Evolutionary conservation across 1,140 invertebrate species (phyloP), one percentile per base, ranked within the genome.

Genomic region (Paramacrobiotus metropolitanus): DNA sequence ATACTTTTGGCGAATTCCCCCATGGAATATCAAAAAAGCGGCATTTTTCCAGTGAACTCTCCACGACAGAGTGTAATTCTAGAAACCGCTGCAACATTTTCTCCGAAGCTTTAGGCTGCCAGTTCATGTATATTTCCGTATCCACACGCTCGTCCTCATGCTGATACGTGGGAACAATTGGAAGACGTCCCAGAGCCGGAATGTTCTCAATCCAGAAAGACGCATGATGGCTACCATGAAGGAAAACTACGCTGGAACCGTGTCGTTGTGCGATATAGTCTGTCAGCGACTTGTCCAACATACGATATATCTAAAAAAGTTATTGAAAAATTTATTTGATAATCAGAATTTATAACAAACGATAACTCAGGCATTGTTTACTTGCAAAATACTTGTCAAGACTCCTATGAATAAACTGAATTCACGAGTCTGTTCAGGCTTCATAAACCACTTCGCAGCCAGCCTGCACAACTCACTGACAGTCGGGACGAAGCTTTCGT

Each of bases 1-100:
- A 4, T 40, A 73, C 48, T 24, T 55, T 55, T 24, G 69, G 69
- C 18, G 69, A 64, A 66, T 77, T 77, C 9, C 76, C 77, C 48
- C 77, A 70, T 0, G 92, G 92, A 31, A 92, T 79, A 70, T 93
- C 84, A 65, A 93, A 88, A 69, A 92, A 96, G 29, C 88, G 69
- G 73, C 86, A 85, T 69, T 94, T 90, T 68, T 93, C 85, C n/a
- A 84, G 75, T 70, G 85, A 83, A 15, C 85, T 74, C 62, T 85
- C 76, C 2, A 88, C 68, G 1, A 83, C 78, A 60, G 78, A 76
- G 62, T 3, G 4, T 34, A 63, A n/a, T 3, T 40, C 28, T 24
- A 63, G 30, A 21, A n/a, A 63, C 20, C 34, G 83, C 15, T 48
- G 21, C 21, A 61, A n/a, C 28, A 28, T 59, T 29, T n/a, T 61